Conservation (phyloP, 1,140 invertebrate genomes). For the Drosophila ambigua region DNA sequence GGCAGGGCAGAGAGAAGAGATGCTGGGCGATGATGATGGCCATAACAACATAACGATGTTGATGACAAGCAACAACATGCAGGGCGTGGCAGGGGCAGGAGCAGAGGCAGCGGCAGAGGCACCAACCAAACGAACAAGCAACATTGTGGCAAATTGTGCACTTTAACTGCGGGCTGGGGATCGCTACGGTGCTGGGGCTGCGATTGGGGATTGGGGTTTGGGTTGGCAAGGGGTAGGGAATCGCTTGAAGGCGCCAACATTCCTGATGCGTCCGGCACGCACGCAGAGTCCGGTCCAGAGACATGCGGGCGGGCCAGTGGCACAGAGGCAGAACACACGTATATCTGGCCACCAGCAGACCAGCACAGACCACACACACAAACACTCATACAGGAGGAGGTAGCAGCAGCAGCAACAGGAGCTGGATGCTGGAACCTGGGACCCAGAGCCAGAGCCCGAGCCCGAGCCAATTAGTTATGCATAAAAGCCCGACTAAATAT, state of each 20-base stretch:
- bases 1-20: not conserved
- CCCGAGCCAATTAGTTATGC: conserved; percentile 76
- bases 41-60: conserved; percentile 78
- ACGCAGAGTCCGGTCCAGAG: conserved; percentile 9
- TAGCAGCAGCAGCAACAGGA: conserved; percentile 14
- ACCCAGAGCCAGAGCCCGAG: not conserved
- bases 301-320: conserved; percentile 27
- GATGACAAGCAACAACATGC: conserved; percentile 66
- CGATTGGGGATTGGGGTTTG: not conserved
- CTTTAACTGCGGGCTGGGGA: conserved; percentile 54
- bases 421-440: conserved; percentile 10
- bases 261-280: conserved; percentile 62
- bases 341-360: conserved; percentile 37
- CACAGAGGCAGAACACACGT: conserved; percentile 7
- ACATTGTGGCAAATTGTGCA: conserved; percentile 76
- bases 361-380: conserved; percentile 34
- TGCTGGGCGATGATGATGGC: conserved; percentile 55
- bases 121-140: conserved; percentile 39
- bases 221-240: not conserved
- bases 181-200: too few relatives aligned
- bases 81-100: too few relatives aligned
- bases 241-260: conserved; percentile 66
- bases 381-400: conserved; percentile 16
- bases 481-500: conserved; percentile 71
- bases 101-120: conserved; percentile 5